These are phyloP conservation scores for Siniperca knerii DNA, from an alignment of 2,113 vertebrate species.

Conservation along the genomic window DNA sequence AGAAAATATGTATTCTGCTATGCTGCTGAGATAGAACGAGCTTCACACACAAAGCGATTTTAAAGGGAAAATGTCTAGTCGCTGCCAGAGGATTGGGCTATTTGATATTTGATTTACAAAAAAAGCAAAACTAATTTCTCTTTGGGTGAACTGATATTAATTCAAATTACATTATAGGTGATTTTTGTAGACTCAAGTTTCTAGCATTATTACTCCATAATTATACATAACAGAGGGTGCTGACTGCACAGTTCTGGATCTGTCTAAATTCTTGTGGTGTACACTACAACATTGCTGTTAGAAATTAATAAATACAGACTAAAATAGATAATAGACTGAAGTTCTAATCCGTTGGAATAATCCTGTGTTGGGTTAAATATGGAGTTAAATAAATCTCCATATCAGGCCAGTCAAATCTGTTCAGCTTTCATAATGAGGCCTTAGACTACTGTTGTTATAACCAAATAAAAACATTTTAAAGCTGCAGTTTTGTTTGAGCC, in stretches of 20 bases:
- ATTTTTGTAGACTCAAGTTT: not conserved
- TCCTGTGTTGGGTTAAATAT: slow-evolving; percentile 5
- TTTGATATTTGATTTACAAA: not conserved
- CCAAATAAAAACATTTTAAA: slow-evolving; percentile 19
- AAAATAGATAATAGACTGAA: not conserved
- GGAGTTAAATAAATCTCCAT: slow-evolving; percentile 6
- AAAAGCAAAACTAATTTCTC: slow-evolving; percentile 5
- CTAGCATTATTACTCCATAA: not conserved
- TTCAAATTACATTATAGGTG: not conserved
- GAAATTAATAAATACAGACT: not conserved
- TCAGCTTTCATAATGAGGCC: not conserved
- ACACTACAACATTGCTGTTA: not conserved
- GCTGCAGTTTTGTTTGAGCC: slow-evolving; percentile 11
- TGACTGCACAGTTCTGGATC: not conserved
- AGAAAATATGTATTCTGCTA: slow-evolving; percentile 5
- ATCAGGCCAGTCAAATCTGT: not conserved
- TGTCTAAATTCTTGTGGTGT: not conserved
- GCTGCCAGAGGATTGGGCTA: not conserved
- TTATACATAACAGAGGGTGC: not conserved
- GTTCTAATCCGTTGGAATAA: not conserved
- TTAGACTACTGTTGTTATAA: slow-evolving; percentile 20
- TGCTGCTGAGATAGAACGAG: not conserved
- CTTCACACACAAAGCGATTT: not conserved
- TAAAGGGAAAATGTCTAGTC: slow-evolving; percentile 4
- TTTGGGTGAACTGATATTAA: not conserved